Base-by-base conservation (phyloP, 2,797 vertebrate species). In the Catharus ustulatus region DNA sequence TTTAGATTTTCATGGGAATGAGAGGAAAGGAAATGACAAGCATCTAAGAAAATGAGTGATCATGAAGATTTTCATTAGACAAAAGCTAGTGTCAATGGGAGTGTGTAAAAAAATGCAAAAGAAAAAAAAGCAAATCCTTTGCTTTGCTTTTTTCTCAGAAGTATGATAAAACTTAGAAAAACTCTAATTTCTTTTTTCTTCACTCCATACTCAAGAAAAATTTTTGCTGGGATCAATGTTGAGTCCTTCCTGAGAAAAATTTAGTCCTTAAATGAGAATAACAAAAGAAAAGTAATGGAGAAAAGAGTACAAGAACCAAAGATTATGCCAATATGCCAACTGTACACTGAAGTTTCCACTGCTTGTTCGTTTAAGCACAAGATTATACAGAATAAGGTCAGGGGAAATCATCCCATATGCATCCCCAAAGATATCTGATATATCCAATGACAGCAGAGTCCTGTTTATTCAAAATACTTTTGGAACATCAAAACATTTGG, bases 401-500 rank as follows among this genome's bases (percentile, higher is more conserved):
- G 51, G 62, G 77, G 46, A 89, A 89, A 89, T 92, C 86, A 94
- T 94, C 87, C 81, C 54, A 77, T 75, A 83, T 90, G 63, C 89
- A 90, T 95, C 76, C 81, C 83, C 58, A 87, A 82, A 96, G 94
- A 94, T 82, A 95, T 90, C 85, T 84, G 67, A 93, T 93, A 51
- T 52, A 89, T 45, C 52, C 73, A 96, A 79, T 10, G 88, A 95
- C 90, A 52, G 21, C 79, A 91, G 63, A 92, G 91, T 69, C 29
- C 81, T 97, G 80, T 97, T 97, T 97, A 97, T 97, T 93, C 95
- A 94, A 96, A 97, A 94, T 94, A 88, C 94, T 96, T 97, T 74
- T 69, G 86, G 94, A 96, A 97, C 90, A 97, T 96, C 93, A 97
- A 97, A 97, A 97, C 97, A 97, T 97, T 97, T 96, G 94, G 90